Conservation (phyloP, 2,888 invertebrate genomes). For the Pachymerium ferrugineum region DNA sequence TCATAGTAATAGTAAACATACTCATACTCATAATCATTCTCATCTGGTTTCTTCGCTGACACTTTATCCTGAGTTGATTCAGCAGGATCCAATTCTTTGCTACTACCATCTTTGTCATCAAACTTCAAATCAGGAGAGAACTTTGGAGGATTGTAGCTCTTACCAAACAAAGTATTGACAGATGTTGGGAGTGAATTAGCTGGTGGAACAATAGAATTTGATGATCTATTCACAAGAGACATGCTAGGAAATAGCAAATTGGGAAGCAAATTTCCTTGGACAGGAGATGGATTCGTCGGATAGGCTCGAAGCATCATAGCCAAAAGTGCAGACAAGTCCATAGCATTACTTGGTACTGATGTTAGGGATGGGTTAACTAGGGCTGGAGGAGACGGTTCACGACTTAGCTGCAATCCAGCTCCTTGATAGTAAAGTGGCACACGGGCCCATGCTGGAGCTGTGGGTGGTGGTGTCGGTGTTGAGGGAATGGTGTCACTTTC, state of each 20-base stretch:
- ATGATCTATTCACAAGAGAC: neutral
- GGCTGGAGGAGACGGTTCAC: neutral
- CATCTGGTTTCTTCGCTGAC: slow-evolving; percentile 30
- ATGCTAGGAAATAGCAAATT: slow-evolving; percentile 16
- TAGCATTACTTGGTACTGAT: neutral
- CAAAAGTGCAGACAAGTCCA: neutral
- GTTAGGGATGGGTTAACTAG: neutral
- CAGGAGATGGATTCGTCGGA: neutral
- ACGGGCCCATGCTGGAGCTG: neutral
- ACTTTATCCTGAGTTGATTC: slow-evolving; percentile 33
- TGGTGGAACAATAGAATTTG: too few species aligned
- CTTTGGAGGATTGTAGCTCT: slow-evolving; percentile 20
- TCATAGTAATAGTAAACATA: slow-evolving; percentile 34
- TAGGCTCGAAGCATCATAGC: neutral
- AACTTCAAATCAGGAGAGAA: neutral
- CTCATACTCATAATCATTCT: slow-evolving; percentile 35
- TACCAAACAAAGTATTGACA: slow-evolving; percentile 19
- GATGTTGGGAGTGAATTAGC: neutral
- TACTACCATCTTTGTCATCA: neutral
- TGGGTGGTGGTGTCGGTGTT: neutral
- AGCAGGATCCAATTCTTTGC: slow-evolving; percentile 34
- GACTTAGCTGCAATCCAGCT: neutral
- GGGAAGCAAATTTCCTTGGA: neutral
- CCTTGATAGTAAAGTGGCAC: slow-evolving; percentile 27
- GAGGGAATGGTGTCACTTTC: neutral